Base-by-base conservation (phyloP, 1,140 invertebrate genomes). In the Drosophila punjabiensis region DNA sequence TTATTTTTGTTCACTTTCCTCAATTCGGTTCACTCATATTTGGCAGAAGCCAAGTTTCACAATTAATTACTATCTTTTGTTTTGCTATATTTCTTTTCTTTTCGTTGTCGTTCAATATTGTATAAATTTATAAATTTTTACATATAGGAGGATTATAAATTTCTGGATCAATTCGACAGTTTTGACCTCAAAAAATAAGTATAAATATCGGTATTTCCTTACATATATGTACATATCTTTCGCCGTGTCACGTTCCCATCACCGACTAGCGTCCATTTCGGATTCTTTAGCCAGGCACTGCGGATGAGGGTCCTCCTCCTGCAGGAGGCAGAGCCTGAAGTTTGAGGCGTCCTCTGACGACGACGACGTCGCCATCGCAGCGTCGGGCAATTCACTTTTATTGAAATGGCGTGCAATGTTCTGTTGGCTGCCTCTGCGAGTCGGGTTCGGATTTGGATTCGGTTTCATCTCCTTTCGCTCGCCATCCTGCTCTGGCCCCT, bases 351-450 rank as follows among this genome's bases (percentile, higher is more conserved):
- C 68, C 50, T 60, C 82, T 35, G 53, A 63, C 64, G 59, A 65
- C 59, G 35, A 59, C 59, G 37, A 60, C 64, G 61, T 61, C 63
- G 61, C 64, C 75, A 62, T 81, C 78, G 75, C 55, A 60, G 63
- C 60, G 84, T 81, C 82, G 81, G 70, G 90, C 83, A 92, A 92
- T 92, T 92, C 90, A 92, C 85, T 92, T 92, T 92, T 92, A 92
- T 92, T 92, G 90, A 92, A 92, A 92, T 92, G 85, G 90, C 90
- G 82, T 88, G 81, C 84, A 88, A 89, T 88, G 84, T 81, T 88
- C 78, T 83, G 80, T 77, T 87, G 73, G 69, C 71, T 88, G 65
- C 61, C 58, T 58, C 62, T 58, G 63, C 66, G 41, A 56, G 59
- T 80, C 61, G 65, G 48, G 64, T 61, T 83, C 76, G 76, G 75